phyloP scores from a whole-genome alignment of 2,888 invertebrate species.

The Barypeithes pellucidus region DNA sequence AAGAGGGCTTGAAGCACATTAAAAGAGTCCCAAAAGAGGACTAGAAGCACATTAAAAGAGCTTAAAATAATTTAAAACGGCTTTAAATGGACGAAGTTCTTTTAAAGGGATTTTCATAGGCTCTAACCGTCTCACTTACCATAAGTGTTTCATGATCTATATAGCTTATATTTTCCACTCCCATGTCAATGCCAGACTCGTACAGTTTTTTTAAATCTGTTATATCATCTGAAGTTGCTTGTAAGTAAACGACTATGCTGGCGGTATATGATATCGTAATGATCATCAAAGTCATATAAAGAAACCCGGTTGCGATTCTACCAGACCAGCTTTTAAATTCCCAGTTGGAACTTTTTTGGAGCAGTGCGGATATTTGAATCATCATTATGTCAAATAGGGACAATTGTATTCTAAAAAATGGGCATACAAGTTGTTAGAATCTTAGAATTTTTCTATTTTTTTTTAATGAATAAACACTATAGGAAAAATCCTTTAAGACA shows the following conservation, averaged over 20 bases:
- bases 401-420: constrained; percentile 14
- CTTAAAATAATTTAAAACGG: too few species aligned
- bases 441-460: too few species aligned
- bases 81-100: too few species aligned
- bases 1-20: too few species aligned
- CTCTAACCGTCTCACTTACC: background rate
- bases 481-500: too few species aligned
- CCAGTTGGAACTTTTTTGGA: constrained; percentile 21
- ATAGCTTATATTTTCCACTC: constrained; percentile 8
- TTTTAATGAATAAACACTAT: too few species aligned
- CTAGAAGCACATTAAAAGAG: too few species aligned
- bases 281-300: constrained; percentile 28
- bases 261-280: constrained; percentile 17
- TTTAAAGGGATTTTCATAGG: too few species aligned
- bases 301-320: constrained; percentile 22
- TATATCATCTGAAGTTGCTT: constrained; percentile 20
- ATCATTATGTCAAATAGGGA: constrained; percentile 25
- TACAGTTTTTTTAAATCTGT: constrained; percentile 8
- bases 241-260: constrained; percentile 26
- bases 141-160: background rate
- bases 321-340: constrained; percentile 13
- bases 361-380: constrained; percentile 26
- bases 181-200: constrained; percentile 14
- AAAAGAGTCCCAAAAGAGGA: too few species aligned
- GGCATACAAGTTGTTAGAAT: too few species aligned